A percentile compares a stretch with the other conserved stretches of the same genome.
These are phyloP conservation scores for Ditylenchus weischeri DNA, from an alignment of 2,888 invertebrate genomes.

Conservation along the genomic window DNA sequence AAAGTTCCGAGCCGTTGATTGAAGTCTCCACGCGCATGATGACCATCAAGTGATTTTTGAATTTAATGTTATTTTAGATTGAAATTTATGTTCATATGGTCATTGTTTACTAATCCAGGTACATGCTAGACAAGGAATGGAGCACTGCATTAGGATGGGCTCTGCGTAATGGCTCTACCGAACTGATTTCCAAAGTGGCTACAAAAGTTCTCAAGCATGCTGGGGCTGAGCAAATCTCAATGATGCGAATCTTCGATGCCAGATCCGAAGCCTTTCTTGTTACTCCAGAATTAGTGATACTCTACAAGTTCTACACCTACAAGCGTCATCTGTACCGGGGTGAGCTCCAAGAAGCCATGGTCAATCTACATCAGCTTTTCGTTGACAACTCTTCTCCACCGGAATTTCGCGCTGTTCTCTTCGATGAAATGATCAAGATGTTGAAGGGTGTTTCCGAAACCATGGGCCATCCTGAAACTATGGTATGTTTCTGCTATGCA, in stretches of 20 bases:
- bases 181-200: background rate
- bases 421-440: too few relatives aligned
- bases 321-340: constrained; percentile 26
- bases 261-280: constrained; percentile 20
- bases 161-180: background rate
- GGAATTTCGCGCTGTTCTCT: too few relatives aligned
- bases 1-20: too few relatives aligned
- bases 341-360: constrained; percentile 26
- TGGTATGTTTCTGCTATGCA: too few relatives aligned
- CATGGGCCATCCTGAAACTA: too few relatives aligned
- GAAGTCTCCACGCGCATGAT: too few relatives aligned
- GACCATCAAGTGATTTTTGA: too few relatives aligned
- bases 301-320: constrained; percentile 32
- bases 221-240: background rate
- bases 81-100: constrained; percentile 2
- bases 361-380: constrained; percentile 25
- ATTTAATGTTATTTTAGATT: too few relatives aligned
- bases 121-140: background rate
- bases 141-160: constrained; percentile 3
- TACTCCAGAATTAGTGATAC: constrained; percentile 28
- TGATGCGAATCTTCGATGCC: constrained; percentile 31
- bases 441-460: too few relatives aligned
- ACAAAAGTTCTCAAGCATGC: background rate
- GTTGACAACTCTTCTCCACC: constrained; percentile 23
- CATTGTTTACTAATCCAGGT: constrained; percentile 15